These are phyloP conservation scores for Palythoa grandiflora DNA, from an alignment of 92 coral and sea anemone genomes.

Conservation along the genomic window DNA sequence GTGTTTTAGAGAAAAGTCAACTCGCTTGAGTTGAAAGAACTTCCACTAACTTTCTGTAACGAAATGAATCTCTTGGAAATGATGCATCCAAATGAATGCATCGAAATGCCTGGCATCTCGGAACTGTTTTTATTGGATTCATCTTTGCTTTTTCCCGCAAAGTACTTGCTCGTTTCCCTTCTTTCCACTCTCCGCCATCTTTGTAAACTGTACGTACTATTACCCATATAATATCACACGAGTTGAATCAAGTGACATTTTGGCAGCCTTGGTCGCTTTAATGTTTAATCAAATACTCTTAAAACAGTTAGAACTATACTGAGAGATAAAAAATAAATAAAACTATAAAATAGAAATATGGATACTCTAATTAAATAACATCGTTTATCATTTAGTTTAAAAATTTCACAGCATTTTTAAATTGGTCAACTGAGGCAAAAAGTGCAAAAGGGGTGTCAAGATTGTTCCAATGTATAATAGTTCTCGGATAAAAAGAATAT, in stretches of 20 bases:
- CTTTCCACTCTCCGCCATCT: neutral
- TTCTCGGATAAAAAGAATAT: too few species aligned
- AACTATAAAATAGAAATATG: too few species aligned
- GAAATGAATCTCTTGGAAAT: neutral
- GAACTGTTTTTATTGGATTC: neutral
- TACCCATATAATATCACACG: neutral
- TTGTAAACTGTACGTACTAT: neutral
- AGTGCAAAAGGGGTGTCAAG: too few species aligned
- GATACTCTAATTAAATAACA: too few species aligned
- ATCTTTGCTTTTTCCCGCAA: neutral
- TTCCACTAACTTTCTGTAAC: neutral
- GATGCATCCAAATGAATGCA: slow-evolving; percentile 11
- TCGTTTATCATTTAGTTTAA: too few species aligned
- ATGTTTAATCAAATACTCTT: too few species aligned
- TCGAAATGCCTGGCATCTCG: neutral
- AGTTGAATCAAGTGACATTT: neutral
- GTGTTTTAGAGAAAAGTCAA: neutral
- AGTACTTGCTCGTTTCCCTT: neutral
- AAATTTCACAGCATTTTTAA: too few species aligned
- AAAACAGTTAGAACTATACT: too few species aligned
- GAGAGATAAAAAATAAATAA: too few species aligned
- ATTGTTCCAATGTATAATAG: too few species aligned
- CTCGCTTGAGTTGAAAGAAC: neutral
- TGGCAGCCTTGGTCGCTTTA: neutral
- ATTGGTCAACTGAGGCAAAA: too few species aligned